Conservation (phyloP, 2,113 vertebrate species). For the Neofelis nebulosa region DNA sequence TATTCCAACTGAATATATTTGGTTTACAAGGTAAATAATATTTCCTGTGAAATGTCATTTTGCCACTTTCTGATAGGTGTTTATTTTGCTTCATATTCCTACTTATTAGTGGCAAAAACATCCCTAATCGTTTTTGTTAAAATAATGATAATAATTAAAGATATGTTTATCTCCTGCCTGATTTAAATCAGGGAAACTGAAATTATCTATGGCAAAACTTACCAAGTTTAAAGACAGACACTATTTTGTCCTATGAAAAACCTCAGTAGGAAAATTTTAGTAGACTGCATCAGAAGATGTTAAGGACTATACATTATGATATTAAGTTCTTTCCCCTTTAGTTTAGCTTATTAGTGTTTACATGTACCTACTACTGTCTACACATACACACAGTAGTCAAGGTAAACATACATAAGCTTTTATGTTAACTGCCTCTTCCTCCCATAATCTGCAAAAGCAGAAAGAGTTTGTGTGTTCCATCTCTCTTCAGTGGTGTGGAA, state of each 20-base stretch:
- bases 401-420: neutral
- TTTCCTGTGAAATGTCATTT: neutral
- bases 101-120: neutral
- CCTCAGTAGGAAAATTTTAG: neutral
- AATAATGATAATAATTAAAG: neutral
- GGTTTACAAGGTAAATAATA: neutral
- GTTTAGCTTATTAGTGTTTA: neutral
- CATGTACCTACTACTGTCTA: neutral
- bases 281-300: neutral
- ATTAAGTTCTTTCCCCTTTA: neutral
- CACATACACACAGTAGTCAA: neutral
- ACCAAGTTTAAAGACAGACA: neutral
- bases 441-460: neutral
- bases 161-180: neutral
- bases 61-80: neutral
- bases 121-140: neutral
- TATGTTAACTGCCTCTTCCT: neutral
- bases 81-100: neutral
- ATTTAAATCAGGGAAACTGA: neutral
- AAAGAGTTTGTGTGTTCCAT: neutral
- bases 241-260: neutral
- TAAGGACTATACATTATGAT: neutral
- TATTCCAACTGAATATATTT: neutral
- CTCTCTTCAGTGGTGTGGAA: neutral
- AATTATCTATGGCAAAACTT: neutral